Conservation (phyloP, 1,140 invertebrate genomes). For the Mycetomoellerius zeteki region DNA sequence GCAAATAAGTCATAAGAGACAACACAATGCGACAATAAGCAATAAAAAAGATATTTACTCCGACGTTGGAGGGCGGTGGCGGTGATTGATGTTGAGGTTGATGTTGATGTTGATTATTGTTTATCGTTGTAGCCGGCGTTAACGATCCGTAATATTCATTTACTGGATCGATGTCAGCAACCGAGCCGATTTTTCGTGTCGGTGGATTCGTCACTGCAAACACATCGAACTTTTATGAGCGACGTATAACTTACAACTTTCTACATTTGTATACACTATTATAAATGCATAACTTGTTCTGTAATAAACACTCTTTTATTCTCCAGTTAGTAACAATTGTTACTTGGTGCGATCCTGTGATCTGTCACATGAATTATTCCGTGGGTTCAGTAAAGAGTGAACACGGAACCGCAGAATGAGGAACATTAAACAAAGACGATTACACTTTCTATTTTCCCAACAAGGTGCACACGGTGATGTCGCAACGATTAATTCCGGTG, state of each 20-base stretch:
- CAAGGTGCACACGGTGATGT: slow-evolving; percentile 17
- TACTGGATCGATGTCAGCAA: slow-evolving; percentile 98
- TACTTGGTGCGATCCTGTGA: background rate
- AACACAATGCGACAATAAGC: slow-evolving; percentile 22
- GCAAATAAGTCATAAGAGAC: background rate
- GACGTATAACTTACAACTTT: background rate
- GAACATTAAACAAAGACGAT: slow-evolving; percentile 36
- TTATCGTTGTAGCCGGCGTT: slow-evolving; percentile 86
- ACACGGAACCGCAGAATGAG: slow-evolving; percentile 19
- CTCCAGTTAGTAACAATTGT: slow-evolving; percentile 29
- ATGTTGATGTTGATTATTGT: slow-evolving; percentile 83
- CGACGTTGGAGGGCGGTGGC: slow-evolving; percentile 80
- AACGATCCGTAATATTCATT: slow-evolving; percentile 96
- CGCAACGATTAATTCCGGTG: slow-evolving; percentile 50
- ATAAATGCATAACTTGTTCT: background rate
- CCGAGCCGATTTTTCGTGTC: slow-evolving; percentile 94
- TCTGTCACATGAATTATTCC: slow-evolving; percentile 3
- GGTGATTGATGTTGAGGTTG: slow-evolving; percentile 70
- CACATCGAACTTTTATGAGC: slow-evolving; percentile 16
- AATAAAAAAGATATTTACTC: slow-evolving; percentile 78
- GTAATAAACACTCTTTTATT: background rate
- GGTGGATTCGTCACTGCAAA: slow-evolving; percentile 88
- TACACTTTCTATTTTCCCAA: slow-evolving; percentile 51
- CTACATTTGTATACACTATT: background rate
- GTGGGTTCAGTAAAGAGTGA: slow-evolving; percentile 23